phyloP scores from a whole-genome alignment of 2,888 invertebrate genomes.

The Meta bourneti region DNA sequence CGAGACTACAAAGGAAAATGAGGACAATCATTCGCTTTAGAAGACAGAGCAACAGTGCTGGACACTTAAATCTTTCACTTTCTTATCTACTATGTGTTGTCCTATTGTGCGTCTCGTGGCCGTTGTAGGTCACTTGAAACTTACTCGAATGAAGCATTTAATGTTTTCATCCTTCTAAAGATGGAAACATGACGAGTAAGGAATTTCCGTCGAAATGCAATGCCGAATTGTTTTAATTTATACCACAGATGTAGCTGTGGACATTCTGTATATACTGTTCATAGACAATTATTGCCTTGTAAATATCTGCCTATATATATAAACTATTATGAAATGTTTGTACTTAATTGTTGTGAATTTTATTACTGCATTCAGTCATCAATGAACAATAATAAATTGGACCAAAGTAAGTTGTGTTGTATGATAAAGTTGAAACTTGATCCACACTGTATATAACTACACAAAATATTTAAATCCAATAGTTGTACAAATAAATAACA shows the following conservation, averaged over 20 bases:
- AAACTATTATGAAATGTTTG: conserved; percentile 76
- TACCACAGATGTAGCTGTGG: conserved; percentile 72
- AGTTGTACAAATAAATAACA: background rate
- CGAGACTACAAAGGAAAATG: conserved; percentile 43
- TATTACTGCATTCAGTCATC: conserved; percentile 49
- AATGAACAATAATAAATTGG: conserved; percentile 25
- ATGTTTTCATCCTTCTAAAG: conserved; percentile 33
- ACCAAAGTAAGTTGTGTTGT: conserved; percentile 16
- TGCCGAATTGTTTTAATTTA: conserved; percentile 76
- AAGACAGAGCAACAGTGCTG: conserved; percentile 60
- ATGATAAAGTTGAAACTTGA: background rate
- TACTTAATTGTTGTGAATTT: conserved; percentile 72
- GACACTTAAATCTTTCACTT: conserved; percentile 71
- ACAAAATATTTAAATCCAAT: background rate
- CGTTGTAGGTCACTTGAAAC: conserved; percentile 73
- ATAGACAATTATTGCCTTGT: conserved; percentile 70
- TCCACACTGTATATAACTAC: background rate
- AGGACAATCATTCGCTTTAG: conserved; percentile 70
- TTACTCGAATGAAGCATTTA: conserved; percentile 61
- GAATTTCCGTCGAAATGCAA: conserved; percentile 75
- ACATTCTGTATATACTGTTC: conserved; percentile 72
- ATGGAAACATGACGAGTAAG: conserved; percentile 60
- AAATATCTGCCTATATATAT: conserved; percentile 75
- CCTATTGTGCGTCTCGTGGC: conserved; percentile 69
- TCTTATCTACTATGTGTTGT: conserved; percentile 67